Evolutionary conservation across 1,140 invertebrate species (phyloP).

Genomic region (Nebria ingens): DNA sequence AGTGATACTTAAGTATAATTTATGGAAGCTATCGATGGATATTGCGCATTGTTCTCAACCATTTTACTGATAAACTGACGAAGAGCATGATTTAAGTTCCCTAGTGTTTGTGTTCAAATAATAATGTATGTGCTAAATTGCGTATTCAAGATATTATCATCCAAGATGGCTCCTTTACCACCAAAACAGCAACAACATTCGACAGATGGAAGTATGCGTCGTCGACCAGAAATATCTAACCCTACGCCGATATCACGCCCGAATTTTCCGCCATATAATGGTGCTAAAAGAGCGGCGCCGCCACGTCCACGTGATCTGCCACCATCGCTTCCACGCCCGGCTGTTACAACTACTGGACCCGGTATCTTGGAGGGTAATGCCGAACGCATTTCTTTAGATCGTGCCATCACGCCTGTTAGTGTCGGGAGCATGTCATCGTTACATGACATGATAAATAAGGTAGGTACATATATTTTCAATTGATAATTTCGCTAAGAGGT

Average conservation of each 20-base stretch:
- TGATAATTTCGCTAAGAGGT: slow-evolving; percentile 13
- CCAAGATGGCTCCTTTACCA: slow-evolving; percentile 29
- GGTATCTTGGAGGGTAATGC: neutral
- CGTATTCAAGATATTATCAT: slow-evolving; percentile 12
- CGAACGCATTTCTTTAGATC: neutral
- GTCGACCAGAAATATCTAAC: slow-evolving; percentile 41
- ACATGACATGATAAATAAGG: slow-evolving; percentile 53
- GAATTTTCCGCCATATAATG: slow-evolving; percentile 33
- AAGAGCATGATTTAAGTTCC: no score
- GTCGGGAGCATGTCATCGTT: slow-evolving; percentile 62
- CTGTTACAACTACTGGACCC: slow-evolving; percentile 31
- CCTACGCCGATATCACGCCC: slow-evolving; percentile 36
- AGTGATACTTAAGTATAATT: no score
- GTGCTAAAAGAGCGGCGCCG: slow-evolving; percentile 45
- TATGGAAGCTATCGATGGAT: no score
- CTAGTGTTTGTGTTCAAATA: neutral
- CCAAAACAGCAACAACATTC: slow-evolving; percentile 26
- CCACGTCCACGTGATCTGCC: slow-evolving; percentile 48
- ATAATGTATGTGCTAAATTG: neutral
- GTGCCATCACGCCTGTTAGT: slow-evolving; percentile 41
- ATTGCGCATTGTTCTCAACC: no score
- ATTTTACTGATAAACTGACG: no score
- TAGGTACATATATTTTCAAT: slow-evolving; percentile 15
- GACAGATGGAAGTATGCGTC: slow-evolving; percentile 15
- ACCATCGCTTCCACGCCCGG: slow-evolving; percentile 44